Evolutionary conservation across 2,797 vertebrate species (phyloP), one percentile per base, ranked within the genome.

Genomic region (Coranthus polyacanthus): DNA sequence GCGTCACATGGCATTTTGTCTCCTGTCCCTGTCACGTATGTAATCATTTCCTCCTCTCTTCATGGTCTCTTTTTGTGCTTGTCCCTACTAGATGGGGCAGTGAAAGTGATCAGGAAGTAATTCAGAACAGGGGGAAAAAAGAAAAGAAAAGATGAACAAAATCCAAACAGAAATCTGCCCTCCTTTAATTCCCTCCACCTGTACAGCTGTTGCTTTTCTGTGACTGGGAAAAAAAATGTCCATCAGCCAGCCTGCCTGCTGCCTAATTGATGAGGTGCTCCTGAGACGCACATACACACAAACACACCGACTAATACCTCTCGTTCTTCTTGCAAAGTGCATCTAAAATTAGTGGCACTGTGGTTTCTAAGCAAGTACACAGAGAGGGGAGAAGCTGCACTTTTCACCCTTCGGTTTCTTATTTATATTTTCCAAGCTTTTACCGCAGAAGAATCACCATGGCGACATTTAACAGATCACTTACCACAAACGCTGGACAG

Each of bases 241-340:
- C 50, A 44, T 73, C 77, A 62, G 50, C 16, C 60, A 5, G 43
- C 49, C 60, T 4, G 26, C 37, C 57, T 68, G 18, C 12, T 80
- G 67, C 70, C 42, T 84, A 75, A 83, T 67, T 66, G 47, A 85
- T 77, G 46, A 84, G 59, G 62, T 58, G 50, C 64, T 6, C 12
- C 71, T 52, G 63, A 68, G 44, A 52, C 9, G 37, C 50, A 21
- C 45, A 11, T 37, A 6, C 12, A 38, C 65, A 39, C 22, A 24
- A 3, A 55, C 17, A 0, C 44, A 26, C 36, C 26, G 42, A 3
- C 6, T 4, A 34, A 69, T 58, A 45, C 51, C 17, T 49, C 38
- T 18, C 16, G 49, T 43, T 67, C 59, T 55, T 52, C 38, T 55
- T 3, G 18, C 56, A 77, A 70, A 78, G 72, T 69, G 73, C 73